Percentiles rank a stretch among this genome's conserved stretches.
Evolutionary conservation across 1,140 invertebrate genomes (phyloP).

Genomic region (Drosophila tani): DNA sequence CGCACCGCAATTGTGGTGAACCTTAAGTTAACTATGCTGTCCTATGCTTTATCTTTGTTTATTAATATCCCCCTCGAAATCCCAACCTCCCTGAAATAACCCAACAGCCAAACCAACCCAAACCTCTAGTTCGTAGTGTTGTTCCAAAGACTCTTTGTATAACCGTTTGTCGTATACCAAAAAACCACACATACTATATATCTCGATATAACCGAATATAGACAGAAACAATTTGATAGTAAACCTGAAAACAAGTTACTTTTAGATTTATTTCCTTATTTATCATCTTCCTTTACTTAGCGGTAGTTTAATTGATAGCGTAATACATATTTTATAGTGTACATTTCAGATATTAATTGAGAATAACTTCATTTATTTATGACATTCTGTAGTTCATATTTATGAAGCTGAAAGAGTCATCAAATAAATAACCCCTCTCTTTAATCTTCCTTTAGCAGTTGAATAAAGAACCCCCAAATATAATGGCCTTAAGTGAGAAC

Average conservation of each 20-base stretch:
- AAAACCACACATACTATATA: constrained; percentile 57
- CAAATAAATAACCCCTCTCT: constrained; percentile 57
- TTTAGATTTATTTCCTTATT: constrained; percentile 30
- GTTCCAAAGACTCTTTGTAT: constrained; percentile 54
- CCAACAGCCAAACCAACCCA: constrained; percentile 13
- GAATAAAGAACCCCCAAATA: constrained; percentile 34
- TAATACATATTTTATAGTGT: constrained; percentile 35
- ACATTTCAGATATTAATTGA: constrained; percentile 47
- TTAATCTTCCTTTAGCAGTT: constrained; percentile 66
- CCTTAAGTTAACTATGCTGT: constrained; percentile 19
- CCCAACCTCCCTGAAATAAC: neutral
- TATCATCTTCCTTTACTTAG: constrained; percentile 28
- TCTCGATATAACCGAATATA: constrained; percentile 47
- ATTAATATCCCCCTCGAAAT: constrained; percentile 5
- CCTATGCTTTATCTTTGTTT: constrained; percentile 23
- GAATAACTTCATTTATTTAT: constrained; percentile 56
- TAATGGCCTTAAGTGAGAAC: constrained; percentile 29
- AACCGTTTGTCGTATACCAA: constrained; percentile 62
- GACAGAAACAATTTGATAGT: constrained; percentile 37
- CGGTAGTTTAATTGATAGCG: constrained; percentile 39
- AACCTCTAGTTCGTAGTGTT: constrained; percentile 62
- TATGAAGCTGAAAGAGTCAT: constrained; percentile 49
- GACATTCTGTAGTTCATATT: constrained; percentile 54
- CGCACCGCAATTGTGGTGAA: neutral
- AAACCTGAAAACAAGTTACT: constrained; percentile 34